phyloP scores from a whole-genome alignment of 2,797 vertebrate genomes.

The Anguilla pacifica region DNA sequence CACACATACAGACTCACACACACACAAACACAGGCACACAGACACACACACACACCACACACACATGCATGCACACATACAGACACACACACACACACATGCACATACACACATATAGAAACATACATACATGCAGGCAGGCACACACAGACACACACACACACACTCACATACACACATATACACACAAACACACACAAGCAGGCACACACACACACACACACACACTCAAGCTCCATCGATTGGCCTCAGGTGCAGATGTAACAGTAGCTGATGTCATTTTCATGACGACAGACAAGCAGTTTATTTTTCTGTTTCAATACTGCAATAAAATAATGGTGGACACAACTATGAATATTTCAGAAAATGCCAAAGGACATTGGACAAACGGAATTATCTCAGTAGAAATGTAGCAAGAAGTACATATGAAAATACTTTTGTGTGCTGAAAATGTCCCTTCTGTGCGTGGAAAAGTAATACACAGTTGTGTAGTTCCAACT shows the following conservation, averaged over 20 bases:
- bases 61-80: too few relatives aligned
- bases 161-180: too few relatives aligned
- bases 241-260: constrained; percentile 50
- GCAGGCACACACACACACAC: constrained; percentile 21
- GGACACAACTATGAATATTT: background rate
- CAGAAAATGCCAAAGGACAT: background rate
- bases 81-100: constrained; percentile 20
- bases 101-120: too few relatives aligned
- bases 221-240: constrained; percentile 25
- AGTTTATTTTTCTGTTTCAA: constrained; percentile 44
- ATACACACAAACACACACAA: too few relatives aligned
- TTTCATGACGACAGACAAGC: constrained; percentile 44
- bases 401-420: background rate
- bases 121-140: too few relatives aligned
- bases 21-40: too few relatives aligned
- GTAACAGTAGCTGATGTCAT: constrained; percentile 37
- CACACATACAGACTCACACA: constrained; percentile 20
- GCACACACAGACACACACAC: too few relatives aligned
- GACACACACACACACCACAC: too few relatives aligned
- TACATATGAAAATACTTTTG: background rate
- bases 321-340: constrained; percentile 50
- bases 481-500: background rate
- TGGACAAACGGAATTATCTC: background rate
- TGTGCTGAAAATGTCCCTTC: background rate
- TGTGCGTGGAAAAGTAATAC: background rate